phyloP scores from a whole-genome alignment of 2,113 vertebrate genomes.

The human region GRCh38 chr11:96046501-96047000 shows the following conservation, averaged over 20 bases:
- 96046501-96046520: background rate
- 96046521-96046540: background rate
- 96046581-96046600: background rate
- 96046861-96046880: background rate
- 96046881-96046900: background rate
- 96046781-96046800: background rate
- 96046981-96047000: background rate
- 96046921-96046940: background rate
- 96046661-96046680: background rate
- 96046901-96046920: background rate
- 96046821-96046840: background rate
- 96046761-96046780: background rate
- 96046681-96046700: background rate
- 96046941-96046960: background rate
- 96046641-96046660: background rate
- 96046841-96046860: background rate
- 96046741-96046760: background rate
- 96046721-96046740: background rate
- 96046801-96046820: background rate
- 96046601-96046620: background rate
- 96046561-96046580: background rate
- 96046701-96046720: background rate
- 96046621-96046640: background rate
- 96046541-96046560: background rate
- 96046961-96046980: background rate